A percentile compares a stretch with the other conserved stretches of the same genome.
Conservation (phyloP, 2,113 vertebrate species). For the Sialia sialis region DNA sequence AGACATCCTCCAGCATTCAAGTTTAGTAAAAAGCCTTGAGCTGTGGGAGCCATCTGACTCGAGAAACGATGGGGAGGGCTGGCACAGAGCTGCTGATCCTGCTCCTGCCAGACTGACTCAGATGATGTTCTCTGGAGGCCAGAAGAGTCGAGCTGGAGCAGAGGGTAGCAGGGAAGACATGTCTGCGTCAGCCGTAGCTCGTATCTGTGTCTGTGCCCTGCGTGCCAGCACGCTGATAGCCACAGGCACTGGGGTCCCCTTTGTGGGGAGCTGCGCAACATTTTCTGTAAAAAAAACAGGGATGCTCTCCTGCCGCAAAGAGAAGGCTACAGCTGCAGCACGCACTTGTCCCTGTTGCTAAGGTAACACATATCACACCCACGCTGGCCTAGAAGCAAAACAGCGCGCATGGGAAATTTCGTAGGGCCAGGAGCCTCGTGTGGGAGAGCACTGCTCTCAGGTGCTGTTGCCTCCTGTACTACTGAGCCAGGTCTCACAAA, state of each 20-base stretch:
- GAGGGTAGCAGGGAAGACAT: background rate
- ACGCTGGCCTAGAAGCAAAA: background rate
- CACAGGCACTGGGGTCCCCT: background rate
- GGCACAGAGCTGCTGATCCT: slow-evolving; percentile 6
- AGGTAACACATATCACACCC: slow-evolving; percentile 14
- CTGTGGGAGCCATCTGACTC: slow-evolving; percentile 8
- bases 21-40: background rate
- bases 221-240: background rate
- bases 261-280: background rate
- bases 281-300: background rate
- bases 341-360: slow-evolving; percentile 25
- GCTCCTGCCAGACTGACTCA: slow-evolving; percentile 2
- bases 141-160: background rate
- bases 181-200: background rate
- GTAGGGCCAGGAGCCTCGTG: background rate
- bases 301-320: background rate
- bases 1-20: background rate
- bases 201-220: background rate
- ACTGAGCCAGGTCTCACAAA: background rate
- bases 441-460: background rate
- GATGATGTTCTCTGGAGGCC: background rate
- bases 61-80: background rate
- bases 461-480: background rate
- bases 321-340: slow-evolving; percentile 29
- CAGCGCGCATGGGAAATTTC: background rate